These are phyloP conservation scores for Callocephalon fimbriatum DNA, from an alignment of 2,113 vertebrate species.

Conservation along the genomic window DNA sequence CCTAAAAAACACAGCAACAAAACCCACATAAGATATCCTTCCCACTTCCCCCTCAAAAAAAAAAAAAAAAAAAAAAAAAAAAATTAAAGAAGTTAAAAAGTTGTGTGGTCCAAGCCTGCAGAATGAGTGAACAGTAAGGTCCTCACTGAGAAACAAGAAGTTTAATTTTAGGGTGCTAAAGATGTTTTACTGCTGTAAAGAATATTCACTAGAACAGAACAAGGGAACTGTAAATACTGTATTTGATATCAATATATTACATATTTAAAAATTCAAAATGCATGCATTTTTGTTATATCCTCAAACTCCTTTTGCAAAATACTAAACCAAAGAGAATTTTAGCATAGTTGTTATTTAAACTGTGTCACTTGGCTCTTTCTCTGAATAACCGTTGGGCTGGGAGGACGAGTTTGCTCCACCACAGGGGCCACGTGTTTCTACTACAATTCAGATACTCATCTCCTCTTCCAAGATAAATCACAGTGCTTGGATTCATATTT, in stretches of 20 bases:
- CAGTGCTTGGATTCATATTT: neutral
- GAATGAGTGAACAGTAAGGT: neutral
- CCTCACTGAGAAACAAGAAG: neutral
- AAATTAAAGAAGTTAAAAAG: neutral
- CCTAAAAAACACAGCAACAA: neutral
- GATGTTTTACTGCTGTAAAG: neutral
- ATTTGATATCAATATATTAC: neutral
- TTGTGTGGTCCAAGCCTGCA: neutral
- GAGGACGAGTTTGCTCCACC: neutral
- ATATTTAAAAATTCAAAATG: neutral
- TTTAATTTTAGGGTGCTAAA: neutral
- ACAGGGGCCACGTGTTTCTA: neutral
- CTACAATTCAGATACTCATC: neutral
- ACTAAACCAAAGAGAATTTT: neutral
- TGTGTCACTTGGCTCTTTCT: neutral
- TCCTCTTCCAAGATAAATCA: conserved; percentile 16
- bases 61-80: neutral
- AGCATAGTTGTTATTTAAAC: neutral
- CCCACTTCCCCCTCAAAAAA: neutral
- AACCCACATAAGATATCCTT: neutral
- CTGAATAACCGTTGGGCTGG: neutral
- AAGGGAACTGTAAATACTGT: fast-evolving
- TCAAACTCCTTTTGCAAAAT: neutral
- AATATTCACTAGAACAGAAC: neutral
- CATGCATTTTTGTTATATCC: neutral